A percentile compares a stretch with the other conserved stretches of the same genome.
These are phyloP conservation scores for Biston stratarius DNA, from an alignment of 2,888 invertebrate species.

Conservation along the genomic window DNA sequence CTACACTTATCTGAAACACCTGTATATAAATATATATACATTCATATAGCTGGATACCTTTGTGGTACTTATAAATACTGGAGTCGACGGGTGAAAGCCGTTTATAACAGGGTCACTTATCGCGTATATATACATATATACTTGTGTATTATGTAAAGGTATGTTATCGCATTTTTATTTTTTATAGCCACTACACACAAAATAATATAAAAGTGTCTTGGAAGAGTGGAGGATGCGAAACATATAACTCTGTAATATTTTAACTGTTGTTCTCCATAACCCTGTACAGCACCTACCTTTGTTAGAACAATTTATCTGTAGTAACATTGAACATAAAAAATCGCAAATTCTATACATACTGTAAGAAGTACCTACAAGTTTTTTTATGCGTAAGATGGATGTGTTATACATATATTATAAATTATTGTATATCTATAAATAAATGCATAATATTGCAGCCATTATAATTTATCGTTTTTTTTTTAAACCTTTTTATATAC, in stretches of 20 bases:
- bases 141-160: not conserved
- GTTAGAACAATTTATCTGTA: no score
- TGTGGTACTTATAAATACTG: not conserved
- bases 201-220: not conserved
- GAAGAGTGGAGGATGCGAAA: not conserved
- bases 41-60: no score
- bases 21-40: no score
- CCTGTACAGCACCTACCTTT: no score
- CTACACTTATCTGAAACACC: no score
- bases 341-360: not conserved
- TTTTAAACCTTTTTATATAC: not conserved
- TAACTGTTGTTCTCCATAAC: no score
- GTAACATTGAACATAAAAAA: conserved; percentile 1
- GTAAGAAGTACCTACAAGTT: not conserved
- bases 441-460: conserved; percentile 6
- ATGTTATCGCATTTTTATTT: not conserved
- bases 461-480: not conserved
- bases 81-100: conserved; percentile 1
- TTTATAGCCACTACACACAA: not conserved
- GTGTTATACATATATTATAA: conserved; percentile 7
- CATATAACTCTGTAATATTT: no score
- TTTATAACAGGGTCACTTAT: conserved; percentile 9
- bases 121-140: not conserved
- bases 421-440: conserved; percentile 11
- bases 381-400: conserved; percentile 1